phyloP scores from a whole-genome alignment of 2,113 vertebrate species.

The Leiothrix lutea region DNA sequence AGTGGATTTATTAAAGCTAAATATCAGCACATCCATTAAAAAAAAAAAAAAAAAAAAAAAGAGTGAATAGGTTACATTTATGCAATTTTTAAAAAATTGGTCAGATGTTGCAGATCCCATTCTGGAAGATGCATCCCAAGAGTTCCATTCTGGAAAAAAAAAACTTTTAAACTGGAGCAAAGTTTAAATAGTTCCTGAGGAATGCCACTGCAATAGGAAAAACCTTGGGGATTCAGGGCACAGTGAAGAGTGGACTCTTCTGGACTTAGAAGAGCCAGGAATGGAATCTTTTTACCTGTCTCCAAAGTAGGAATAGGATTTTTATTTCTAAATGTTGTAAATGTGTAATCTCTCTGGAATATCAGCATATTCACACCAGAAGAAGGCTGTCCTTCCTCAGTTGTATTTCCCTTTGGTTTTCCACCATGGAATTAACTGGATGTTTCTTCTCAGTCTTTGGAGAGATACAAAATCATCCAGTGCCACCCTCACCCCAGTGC shows the following conservation, averaged over 20 bases:
- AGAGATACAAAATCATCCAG: neutral
- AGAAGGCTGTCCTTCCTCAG: neutral
- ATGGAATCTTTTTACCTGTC: neutral
- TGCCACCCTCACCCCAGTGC: rapidly evolving
- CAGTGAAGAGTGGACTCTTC: no score
- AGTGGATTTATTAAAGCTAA: neutral
- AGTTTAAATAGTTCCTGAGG: neutral
- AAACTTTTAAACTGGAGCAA: neutral
- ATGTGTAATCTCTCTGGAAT: neutral
- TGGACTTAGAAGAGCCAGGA: neutral
- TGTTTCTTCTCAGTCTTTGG: neutral
- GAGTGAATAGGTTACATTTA: neutral
- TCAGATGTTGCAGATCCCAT: neutral
- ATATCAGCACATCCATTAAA: neutral
- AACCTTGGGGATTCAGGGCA: neutral
- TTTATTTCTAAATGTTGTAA: neutral
- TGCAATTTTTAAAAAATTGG: neutral
- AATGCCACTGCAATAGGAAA: neutral
- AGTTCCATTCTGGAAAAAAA: neutral
- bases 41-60: neutral
- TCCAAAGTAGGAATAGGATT: neutral
- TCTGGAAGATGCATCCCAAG: neutral
- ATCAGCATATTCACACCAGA: neutral
- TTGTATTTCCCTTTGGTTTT: neutral
- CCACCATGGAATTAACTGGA: neutral